Base-by-base conservation (phyloP, 2,888 invertebrate species). In the Alsophila aescularia region DNA sequence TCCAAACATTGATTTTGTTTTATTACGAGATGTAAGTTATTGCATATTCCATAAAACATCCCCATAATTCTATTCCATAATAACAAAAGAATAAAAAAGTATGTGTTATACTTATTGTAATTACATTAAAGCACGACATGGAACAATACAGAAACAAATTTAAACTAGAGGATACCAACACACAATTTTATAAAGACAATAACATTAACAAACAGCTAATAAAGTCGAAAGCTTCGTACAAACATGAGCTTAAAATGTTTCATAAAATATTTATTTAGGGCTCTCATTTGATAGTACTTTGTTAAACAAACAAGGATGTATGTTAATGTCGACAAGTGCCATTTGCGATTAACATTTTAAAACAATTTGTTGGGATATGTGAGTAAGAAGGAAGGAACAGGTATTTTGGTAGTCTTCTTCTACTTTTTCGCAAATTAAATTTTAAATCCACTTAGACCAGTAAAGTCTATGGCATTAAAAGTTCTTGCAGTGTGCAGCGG, bases 221-320 rank as follows among this genome's bases (percentile, higher is more conserved):
- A 48, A 47, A 47, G 31, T 29, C 41, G 5, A 44, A 52, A 48
- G 47, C 41, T 32, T n/a, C 31, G 10, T 41, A 35, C 15, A 48
- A 53, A 42, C 51, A 39, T 42, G 52, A 36, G 52, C 35, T 54
- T 51, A 52, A 53, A 51, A 50, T 55, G 52, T 52, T 47, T 45
- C 45, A 35, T 47, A 48, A 52, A 52, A 47, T 61, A 52, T 61
- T 58, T 61, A 55, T 58, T 61, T 52, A 61, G 61, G 61, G 41
- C 52, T 36, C 47, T 48, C 40, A 54, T 58, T 58, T 39, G 29
- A 45, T 53, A 53, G 48, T 58, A 60, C 37, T 48, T 31, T 9
- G 43, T 37, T 37, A 32, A 35, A 56, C 52, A 60, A 52, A 53
- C 29, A 47, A 45, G 42, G 37, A 15, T 37, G 40, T 29, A 42